These are phyloP conservation scores for Morbakka virulenta DNA, from an alignment of 30 jellyfish, hydroid and myxozoan species.

Conservation along the genomic window DNA sequence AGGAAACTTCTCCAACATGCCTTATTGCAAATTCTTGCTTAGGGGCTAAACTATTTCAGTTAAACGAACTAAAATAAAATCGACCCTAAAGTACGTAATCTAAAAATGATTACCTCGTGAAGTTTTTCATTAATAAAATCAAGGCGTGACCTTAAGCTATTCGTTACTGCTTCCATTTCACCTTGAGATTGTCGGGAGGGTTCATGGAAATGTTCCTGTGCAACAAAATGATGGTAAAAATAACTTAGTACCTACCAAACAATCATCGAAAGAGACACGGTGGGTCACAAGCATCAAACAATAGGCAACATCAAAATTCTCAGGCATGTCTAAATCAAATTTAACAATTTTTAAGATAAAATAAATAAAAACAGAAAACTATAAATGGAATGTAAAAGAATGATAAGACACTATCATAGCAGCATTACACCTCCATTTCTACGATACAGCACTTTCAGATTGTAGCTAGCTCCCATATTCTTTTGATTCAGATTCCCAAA, in stretches of 20 bases:
- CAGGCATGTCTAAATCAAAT: not conserved
- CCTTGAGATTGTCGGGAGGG: slow-evolving; percentile 77
- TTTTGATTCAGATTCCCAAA: too few species aligned
- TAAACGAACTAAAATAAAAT: too few species aligned
- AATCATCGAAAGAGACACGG: not conserved
- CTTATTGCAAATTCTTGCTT: too few species aligned
- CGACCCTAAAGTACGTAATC: too few species aligned
- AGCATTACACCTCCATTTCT: too few species aligned
- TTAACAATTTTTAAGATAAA: not conserved
- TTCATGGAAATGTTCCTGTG: slow-evolving; percentile 76
- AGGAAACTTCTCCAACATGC: too few species aligned
- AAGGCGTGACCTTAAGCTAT: slow-evolving; percentile 62
- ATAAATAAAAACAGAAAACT: not conserved
- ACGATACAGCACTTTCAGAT: too few species aligned
- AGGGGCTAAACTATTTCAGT: too few species aligned
- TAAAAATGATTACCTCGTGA: slow-evolving; percentile 71
- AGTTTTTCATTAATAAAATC: slow-evolving; percentile 41
- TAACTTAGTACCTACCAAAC: not conserved
- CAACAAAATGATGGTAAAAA: too few species aligned
- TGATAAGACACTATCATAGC: not conserved
- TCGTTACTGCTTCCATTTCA: slow-evolving; percentile 69
- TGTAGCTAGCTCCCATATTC: too few species aligned
- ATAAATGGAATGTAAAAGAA: not conserved
- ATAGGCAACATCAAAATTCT: not conserved
- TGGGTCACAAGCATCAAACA: not conserved